phyloP scores from a whole-genome alignment of 2,888 invertebrate species.

The Micropterix aruncella region DNA sequence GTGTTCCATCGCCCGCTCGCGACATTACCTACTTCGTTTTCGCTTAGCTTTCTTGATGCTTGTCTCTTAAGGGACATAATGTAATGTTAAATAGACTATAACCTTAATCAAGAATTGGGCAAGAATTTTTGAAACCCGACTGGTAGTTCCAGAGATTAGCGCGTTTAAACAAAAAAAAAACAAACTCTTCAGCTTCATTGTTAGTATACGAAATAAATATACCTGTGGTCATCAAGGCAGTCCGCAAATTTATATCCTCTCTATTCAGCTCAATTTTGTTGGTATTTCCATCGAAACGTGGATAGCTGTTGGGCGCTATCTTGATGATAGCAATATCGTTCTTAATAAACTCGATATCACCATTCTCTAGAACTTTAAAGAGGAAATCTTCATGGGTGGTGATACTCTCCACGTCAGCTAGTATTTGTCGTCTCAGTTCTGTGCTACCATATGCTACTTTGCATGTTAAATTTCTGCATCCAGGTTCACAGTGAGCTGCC shows the following conservation, averaged over 20 bases:
- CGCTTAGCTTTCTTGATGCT: too few relatives aligned
- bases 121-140: too few relatives aligned
- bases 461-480: neutral
- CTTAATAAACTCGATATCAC: neutral
- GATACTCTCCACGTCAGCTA: neutral
- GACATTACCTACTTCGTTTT: too few relatives aligned
- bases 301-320: neutral
- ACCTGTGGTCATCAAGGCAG: too few relatives aligned
- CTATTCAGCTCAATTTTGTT: neutral
- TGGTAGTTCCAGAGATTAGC: too few relatives aligned
- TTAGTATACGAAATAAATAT: neutral
- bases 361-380: neutral
- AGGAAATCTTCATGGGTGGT: neutral
- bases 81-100: too few relatives aligned
- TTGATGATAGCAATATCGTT: neutral
- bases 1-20: too few relatives aligned
- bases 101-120: too few relatives aligned
- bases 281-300: neutral
- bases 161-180: too few relatives aligned
- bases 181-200: too few relatives aligned
- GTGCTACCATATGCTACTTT: neutral
- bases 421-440: neutral
- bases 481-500: neutral
- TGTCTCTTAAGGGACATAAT: too few relatives aligned
- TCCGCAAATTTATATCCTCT: neutral